Evolutionary conservation across 2,113 vertebrate species (phyloP).

Genomic region (Ceyx margarethae): DNA sequence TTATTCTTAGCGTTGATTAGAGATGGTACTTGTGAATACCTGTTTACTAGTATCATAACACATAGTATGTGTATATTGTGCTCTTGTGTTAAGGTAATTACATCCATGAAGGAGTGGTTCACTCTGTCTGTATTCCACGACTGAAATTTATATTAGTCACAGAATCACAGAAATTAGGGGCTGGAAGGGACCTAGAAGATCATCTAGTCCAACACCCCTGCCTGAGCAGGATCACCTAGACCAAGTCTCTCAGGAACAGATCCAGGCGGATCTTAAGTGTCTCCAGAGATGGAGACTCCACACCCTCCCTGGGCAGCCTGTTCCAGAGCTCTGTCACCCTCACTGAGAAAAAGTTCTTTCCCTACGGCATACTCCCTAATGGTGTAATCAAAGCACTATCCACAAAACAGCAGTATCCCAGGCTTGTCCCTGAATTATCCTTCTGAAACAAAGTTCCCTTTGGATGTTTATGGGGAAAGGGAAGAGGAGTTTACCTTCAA

Average conservation of each 20-base stretch:
- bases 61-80: rapidly evolving
- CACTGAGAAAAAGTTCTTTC: too few species aligned
- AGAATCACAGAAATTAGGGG: too few species aligned
- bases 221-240: too few species aligned
- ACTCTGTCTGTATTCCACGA: background rate
- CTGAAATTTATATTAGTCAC: background rate
- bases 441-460: background rate
- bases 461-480: background rate
- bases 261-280: too few species aligned
- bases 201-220: too few species aligned
- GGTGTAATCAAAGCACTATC: background rate
- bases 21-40: background rate
- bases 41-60: background rate
- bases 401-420: background rate
- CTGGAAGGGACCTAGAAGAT: too few species aligned
- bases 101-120: background rate
- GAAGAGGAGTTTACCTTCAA: background rate
- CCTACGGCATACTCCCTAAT: too few species aligned
- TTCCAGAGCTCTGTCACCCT: too few species aligned
- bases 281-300: too few species aligned
- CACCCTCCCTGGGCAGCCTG: too few species aligned
- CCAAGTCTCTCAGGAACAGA: too few species aligned
- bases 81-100: background rate
- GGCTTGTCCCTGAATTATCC: background rate
- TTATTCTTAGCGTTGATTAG: background rate